Percentiles rank a stretch among this genome's conserved stretches.
These are phyloP conservation scores for Somateria mollissima DNA, from an alignment of 2,797 vertebrate species.

Conservation along the genomic window DNA sequence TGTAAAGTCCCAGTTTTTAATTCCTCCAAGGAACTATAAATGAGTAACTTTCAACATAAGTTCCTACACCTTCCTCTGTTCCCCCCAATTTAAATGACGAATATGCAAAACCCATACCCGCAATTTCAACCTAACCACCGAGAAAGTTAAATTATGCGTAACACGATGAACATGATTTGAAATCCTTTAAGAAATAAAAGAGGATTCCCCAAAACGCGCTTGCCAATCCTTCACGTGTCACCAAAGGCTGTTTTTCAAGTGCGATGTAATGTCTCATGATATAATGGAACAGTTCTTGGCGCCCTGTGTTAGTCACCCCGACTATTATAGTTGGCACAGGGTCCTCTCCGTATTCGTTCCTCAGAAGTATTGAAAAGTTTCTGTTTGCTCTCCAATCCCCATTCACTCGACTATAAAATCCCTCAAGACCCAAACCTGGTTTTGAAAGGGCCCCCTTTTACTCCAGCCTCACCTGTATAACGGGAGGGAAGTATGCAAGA, in stretches of 20 bases:
- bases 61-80: background rate
- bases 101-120: conserved; percentile 14
- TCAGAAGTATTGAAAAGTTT: background rate
- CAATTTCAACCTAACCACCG: background rate
- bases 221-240: conserved; percentile 17
- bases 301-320: conserved; percentile 48
- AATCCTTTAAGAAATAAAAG: conserved; percentile 67
- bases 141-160: conserved; percentile 54
- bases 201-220: conserved; percentile 55
- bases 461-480: background rate
- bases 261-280: conserved; percentile 58
- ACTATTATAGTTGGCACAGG: conserved; percentile 55
- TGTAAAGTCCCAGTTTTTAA: conserved; percentile 1
- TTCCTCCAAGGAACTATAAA: conserved; percentile 59
- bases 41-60: conserved; percentile 48
- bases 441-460: background rate
- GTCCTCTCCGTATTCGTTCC: background rate
- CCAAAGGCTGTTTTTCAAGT: conserved; percentile 48
- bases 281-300: conserved; percentile 33
- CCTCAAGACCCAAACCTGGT: background rate
- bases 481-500: rapidly evolving
- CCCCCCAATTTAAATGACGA: conserved; percentile 3
- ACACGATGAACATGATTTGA: conserved; percentile 38
- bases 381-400: background rate
- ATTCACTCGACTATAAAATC: background rate